Conservation (phyloP, 2,888 invertebrate species). For the Eremobia ochroleuca region DNA sequence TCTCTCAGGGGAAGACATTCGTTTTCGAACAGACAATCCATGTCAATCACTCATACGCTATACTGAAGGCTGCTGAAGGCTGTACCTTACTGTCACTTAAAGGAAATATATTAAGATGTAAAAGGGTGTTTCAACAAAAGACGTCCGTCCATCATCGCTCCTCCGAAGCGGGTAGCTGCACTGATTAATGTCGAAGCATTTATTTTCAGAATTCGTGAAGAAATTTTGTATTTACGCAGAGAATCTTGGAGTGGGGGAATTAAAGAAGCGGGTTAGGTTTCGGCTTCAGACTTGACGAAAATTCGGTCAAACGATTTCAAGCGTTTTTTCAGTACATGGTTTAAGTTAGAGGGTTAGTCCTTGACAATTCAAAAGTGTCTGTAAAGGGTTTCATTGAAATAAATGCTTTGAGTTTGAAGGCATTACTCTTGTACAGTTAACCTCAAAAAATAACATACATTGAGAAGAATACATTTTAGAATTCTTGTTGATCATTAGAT, state of each 20-base stretch:
- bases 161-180: constrained; percentile 44
- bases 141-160: constrained; percentile 61
- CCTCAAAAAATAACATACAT: neutral
- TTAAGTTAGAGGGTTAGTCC: neutral
- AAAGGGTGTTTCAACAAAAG: constrained; percentile 66
- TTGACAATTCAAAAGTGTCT: neutral
- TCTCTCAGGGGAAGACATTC: constrained; percentile 8
- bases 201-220: constrained; percentile 51
- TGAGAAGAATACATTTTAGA: neutral
- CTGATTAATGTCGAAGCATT: constrained; percentile 66
- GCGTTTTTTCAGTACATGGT: neutral
- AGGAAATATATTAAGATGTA: constrained; percentile 65
- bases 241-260: constrained; percentile 20
- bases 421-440: neutral
- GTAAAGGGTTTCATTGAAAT: neutral
- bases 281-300: neutral
- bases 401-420: neutral
- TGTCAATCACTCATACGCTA: constrained; percentile 49
- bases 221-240: constrained; percentile 64
- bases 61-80: neutral
- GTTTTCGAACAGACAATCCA: constrained; percentile 23
- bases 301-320: neutral
- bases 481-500: neutral
- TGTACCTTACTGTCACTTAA: constrained; percentile 55
- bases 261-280: constrained; percentile 2